Conservation (phyloP, 2,113 vertebrate genomes). For the Pluvianellus socialis region DNA sequence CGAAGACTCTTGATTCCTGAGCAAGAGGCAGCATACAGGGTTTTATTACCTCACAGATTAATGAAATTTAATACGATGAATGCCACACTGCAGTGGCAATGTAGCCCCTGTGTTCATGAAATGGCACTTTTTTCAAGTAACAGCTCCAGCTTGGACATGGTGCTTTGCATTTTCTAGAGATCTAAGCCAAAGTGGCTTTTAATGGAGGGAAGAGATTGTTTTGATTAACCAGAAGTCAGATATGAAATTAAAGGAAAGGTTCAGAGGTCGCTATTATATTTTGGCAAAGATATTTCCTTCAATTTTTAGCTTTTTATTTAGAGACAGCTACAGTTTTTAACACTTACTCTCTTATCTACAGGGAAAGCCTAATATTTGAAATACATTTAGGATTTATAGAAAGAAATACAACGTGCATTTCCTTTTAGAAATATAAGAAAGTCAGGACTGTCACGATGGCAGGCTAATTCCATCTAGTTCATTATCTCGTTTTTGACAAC, state of each 20-base stretch:
- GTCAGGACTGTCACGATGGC: not conserved
- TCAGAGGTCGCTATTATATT: slow-evolving; percentile 38
- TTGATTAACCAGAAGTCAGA: slow-evolving; percentile 60
- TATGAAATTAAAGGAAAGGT: slow-evolving; percentile 35
- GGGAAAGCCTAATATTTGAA: not conserved
- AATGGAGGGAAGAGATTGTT: slow-evolving; percentile 34
- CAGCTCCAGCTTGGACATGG: not conserved
- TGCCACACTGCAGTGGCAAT: slow-evolving; percentile 22
- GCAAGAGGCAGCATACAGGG: not conserved
- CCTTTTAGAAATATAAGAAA: not conserved
- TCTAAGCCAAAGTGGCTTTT: slow-evolving; percentile 64
- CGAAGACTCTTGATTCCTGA: not conserved
- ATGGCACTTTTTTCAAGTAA: slow-evolving; percentile 27
- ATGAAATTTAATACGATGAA: slow-evolving; percentile 3
- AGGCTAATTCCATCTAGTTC: not conserved
- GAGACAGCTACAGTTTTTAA: slow-evolving; percentile 23
- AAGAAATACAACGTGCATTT: not conserved
- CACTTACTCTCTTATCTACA: slow-evolving; percentile 26
- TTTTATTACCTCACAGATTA: slow-evolving; percentile 36
- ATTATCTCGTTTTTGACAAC: not conserved
- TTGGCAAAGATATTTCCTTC: slow-evolving; percentile 29
- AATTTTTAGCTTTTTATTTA: slow-evolving; percentile 22
- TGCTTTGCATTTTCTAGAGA: slow-evolving; percentile 9
- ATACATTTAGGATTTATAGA: not conserved
- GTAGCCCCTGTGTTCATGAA: not conserved